Evolutionary conservation across 2,797 vertebrate genomes (phyloP), one percentile per base, ranked within the genome.

Genomic region (Bucorvus abyssinicus): DNA sequence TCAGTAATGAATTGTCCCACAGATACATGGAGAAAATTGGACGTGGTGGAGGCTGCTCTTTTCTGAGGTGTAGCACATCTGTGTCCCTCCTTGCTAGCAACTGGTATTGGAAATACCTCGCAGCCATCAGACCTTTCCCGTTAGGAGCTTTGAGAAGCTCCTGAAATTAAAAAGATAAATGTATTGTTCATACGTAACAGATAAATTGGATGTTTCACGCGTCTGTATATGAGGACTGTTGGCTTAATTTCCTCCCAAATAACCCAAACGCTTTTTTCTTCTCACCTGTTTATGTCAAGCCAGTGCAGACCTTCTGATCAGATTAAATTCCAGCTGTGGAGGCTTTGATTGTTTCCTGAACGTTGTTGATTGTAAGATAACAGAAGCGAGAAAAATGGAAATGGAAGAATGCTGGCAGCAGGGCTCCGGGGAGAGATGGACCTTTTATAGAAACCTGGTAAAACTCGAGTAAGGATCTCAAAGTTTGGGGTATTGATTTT

Each of bases 401-500:
- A 52, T 27, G 42, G 75, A 55, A 73, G 64, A 82, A 64, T 27
- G 14, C 2, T 71, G 32, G 42, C 64, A 57, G 34, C 53, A 32
- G 27, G 14, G 13, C 29, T 61, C 1, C 2, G 2, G 47, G 44
- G 38, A 50, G 70, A 47, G 47, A 42, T 82, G 63, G 53, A 52
- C 34, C 15, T 45, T 69, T 14, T 56, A 14, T 70, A 67, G 64
- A 80, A 80, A 27, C 12, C 49, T 16, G 17, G 44, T 85, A 69
- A 88, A 90, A 86, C 77, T 65, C 53, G 13, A 87, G 42, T 53
- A 44, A 87, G 70, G 52, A 15, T 34, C 74, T 82, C 30, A 18
- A 49, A 84, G 38, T 87, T 89, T 14, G 13, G 17, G 10, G 45
- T 86, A 88, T 94, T 77, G 93, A 91, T 94, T 95, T 96, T 82